Evolutionary conservation across 2,888 invertebrate genomes (phyloP), one percentile per base, ranked within the genome.

Genomic region (Agelastica alni): DNA sequence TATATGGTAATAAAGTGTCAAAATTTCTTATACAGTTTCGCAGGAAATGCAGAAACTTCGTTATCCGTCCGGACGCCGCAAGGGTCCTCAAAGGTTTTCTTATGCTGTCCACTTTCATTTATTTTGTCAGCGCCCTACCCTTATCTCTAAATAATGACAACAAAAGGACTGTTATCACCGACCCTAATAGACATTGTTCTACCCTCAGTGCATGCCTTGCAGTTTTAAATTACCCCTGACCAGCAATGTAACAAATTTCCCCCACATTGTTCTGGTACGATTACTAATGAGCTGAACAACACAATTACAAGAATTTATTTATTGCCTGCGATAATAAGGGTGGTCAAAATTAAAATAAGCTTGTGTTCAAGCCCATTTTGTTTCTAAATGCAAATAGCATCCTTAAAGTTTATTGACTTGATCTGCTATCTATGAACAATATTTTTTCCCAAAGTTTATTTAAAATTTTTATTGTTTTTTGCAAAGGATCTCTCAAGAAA

Each of bases 151-250:
- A 60, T 54, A 52, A 58, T 56, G 56, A 59, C 59, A 60, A 58
- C 54, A 52, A 61, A 48, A n/a, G 51, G 56, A 44, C 52, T 53
- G 59, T 62, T 61, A 62, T 61, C 61, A 52, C 56, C 34, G 49
- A 41, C 55, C 61, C 58, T 62, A 62, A 61, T 62, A 58, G 58
- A 62, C 56, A 49, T 54, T 54, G 46, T 44, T 49, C 43, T 45
- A 56, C 59, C 52, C 57, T 48, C 51, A 52, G 51, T 59, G 58
- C 60, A 51, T 53, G 51, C 42, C 47, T 54, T 52, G 56, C 59
- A 56, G 51, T 56, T 58, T 55, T 58, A 55, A 58, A 58, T 58
- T 58, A 58, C 58, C 56, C 41, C 49, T 12, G 41, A 32, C 41
- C 22, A 47, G 13, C 42, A 20, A 51, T 53, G 46, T 58, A 51